Evolutionary conservation across 2,113 vertebrate species (phyloP).

Genomic region (Anguilla japonica): DNA sequence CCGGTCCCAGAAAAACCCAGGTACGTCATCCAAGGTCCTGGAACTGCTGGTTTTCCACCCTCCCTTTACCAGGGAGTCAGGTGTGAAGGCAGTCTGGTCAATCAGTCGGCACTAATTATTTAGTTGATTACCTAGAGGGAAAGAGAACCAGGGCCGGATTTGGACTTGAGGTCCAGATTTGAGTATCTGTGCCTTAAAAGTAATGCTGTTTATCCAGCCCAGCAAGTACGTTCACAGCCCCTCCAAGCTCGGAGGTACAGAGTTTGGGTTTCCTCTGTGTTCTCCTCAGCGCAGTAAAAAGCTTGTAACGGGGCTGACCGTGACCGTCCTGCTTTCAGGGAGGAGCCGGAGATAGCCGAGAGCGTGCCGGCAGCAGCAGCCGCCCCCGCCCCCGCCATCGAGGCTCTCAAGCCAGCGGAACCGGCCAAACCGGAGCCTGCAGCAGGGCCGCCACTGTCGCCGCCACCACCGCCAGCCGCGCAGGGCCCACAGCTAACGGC

Average conservation of each 20-base stretch:
- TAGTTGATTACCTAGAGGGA: too few species aligned
- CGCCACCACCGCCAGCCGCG: slow-evolving; percentile 37
- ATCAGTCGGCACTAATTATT: too few species aligned
- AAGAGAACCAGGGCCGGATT: too few species aligned
- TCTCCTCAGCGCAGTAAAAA: not conserved
- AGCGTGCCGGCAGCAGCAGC: not conserved
- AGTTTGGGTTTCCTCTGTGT: not conserved
- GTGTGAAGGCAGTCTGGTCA: too few species aligned
- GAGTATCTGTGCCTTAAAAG: not conserved
- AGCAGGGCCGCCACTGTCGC: slow-evolving; percentile 42
- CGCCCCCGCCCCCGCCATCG: slow-evolving; percentile 36
- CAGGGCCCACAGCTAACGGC: not conserved
- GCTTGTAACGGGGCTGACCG: not conserved
- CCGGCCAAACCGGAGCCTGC: slow-evolving; percentile 28
- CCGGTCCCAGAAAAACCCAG: slow-evolving; percentile 32
- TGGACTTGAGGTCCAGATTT: too few species aligned
- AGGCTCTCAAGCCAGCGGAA: slow-evolving; percentile 35
- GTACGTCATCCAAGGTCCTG: not conserved
- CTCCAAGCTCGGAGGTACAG: not conserved
- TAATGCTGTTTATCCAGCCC: not conserved
- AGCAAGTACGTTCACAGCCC: not conserved
- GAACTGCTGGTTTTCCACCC: too few species aligned
- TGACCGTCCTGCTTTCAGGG: slow-evolving; percentile 21
- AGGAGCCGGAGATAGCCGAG: slow-evolving; percentile 26
- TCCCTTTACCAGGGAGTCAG: too few species aligned